A percentile compares a stretch with the other conserved stretches of the same genome.
phyloP scores from a whole-genome alignment of 2,797 vertebrate species.

The Sebastes oblongus region DNA sequence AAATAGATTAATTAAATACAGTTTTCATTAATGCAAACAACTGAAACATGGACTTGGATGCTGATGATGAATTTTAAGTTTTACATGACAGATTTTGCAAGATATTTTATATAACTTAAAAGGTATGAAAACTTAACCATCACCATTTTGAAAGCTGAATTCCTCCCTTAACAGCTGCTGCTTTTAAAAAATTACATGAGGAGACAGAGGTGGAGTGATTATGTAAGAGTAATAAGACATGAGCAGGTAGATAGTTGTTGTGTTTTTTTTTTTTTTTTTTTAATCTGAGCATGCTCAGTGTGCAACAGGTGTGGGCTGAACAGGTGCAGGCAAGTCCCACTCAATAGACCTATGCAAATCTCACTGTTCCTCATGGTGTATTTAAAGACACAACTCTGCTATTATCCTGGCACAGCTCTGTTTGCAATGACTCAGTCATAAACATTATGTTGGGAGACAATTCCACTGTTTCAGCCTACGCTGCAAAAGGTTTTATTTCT shows the following conservation, averaged over 20 bases:
- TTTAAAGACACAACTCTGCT: neutral
- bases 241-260: neutral
- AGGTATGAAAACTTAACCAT: neutral
- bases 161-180: neutral
- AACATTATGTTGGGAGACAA: conserved; percentile 20
- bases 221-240: neutral
- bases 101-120: neutral
- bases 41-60: too few species aligned
- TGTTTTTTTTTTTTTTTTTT: neutral
- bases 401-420: neutral
- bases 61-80: too few species aligned
- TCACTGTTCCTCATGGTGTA: neutral
- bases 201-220: neutral
- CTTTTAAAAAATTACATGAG: too few species aligned
- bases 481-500: conserved; percentile 44
- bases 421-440: conserved; percentile 2
- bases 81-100: too few species aligned
- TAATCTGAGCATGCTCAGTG: conserved; percentile 27
- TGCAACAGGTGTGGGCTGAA: conserved; percentile 61
- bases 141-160: neutral
- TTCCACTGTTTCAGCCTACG: conserved; percentile 1
- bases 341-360: neutral
- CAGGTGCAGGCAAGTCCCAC: conserved; percentile 9
- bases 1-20: neutral
- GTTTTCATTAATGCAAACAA: neutral